phyloP scores from a whole-genome alignment of 2,113 vertebrate genomes.

The Gopherus flavomarginatus region DNA sequence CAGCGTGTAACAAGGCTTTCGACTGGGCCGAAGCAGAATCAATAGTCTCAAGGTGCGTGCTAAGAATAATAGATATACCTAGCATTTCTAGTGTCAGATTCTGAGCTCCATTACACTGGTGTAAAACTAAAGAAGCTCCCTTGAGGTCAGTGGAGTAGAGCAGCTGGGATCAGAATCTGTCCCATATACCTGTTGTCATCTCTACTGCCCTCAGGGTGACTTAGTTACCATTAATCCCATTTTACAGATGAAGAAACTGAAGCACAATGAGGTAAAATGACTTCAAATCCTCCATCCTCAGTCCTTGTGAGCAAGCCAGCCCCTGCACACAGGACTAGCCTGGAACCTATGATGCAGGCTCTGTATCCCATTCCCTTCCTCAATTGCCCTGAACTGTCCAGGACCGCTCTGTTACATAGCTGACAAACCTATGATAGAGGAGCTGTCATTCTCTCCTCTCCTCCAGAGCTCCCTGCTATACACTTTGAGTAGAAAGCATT shows the following conservation, averaged over 20 bases:
- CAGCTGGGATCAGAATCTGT: neutral
- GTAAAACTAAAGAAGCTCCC: fast-evolving
- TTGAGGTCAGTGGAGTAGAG: neutral
- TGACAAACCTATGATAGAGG: fast-evolving
- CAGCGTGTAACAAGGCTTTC: too few species aligned
- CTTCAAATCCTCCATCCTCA: neutral
- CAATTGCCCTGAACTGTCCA: neutral
- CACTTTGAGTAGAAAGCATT: slow-evolving; percentile 5
- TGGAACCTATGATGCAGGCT: neutral
- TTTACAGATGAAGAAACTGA: neutral
- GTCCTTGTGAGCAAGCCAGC: neutral
- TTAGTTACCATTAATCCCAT: neutral
- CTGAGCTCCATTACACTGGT: neutral
- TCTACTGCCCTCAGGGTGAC: neutral
- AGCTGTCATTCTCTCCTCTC: neutral
- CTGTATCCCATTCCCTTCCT: neutral
- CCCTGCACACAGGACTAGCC: neutral
- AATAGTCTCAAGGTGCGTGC: fast-evolving
- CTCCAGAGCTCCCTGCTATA: neutral
- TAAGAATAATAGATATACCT: neutral
- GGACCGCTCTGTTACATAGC: neutral
- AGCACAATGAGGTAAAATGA: fast-evolving
- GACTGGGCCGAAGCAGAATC: neutral
- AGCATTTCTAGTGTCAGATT: neutral
- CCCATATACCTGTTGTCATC: neutral